These are phyloP conservation scores for Pristionchus maxplancki DNA, from an alignment of 2,888 invertebrate genomes.

Conservation along the genomic window DNA sequence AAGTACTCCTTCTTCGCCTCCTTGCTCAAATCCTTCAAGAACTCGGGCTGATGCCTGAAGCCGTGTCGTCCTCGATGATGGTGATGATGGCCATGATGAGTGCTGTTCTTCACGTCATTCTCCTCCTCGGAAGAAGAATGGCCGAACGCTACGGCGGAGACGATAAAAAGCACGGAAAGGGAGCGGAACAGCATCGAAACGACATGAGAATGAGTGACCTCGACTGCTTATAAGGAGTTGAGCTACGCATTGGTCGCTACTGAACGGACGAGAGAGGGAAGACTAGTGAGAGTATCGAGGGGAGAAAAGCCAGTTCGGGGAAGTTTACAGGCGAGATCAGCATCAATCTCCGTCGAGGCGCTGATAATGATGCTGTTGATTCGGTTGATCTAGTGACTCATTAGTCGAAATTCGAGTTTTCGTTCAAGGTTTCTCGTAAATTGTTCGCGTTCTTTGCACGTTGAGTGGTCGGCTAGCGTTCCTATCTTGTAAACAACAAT, in stretches of 20 bases:
- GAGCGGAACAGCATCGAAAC: neutral
- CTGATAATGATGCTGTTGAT: neutral
- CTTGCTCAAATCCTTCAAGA: conserved; percentile 6
- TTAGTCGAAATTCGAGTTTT: neutral
- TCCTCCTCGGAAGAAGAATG: neutral
- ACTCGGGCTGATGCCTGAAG: neutral
- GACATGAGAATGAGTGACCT: neutral
- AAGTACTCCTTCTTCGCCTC: neutral
- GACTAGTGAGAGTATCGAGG: neutral
- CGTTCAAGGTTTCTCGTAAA: too few species aligned
- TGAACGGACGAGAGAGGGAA: neutral
- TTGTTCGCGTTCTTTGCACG: too few species aligned
- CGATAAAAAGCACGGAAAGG: neutral
- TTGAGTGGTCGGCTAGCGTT: too few species aligned
- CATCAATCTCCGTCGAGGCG: neutral
- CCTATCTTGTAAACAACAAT: too few species aligned
- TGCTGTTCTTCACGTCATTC: neutral
- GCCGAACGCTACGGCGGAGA: neutral
- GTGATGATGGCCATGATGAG: neutral
- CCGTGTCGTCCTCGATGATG: neutral
- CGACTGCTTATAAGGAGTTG: neutral
- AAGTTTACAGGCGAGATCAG: neutral
- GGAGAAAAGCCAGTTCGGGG: neutral
- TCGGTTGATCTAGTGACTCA: neutral
- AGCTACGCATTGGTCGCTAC: neutral